These are phyloP conservation scores for Heterochromis multidens DNA, from an alignment of 2,113 vertebrate genomes.

Conservation along the genomic window DNA sequence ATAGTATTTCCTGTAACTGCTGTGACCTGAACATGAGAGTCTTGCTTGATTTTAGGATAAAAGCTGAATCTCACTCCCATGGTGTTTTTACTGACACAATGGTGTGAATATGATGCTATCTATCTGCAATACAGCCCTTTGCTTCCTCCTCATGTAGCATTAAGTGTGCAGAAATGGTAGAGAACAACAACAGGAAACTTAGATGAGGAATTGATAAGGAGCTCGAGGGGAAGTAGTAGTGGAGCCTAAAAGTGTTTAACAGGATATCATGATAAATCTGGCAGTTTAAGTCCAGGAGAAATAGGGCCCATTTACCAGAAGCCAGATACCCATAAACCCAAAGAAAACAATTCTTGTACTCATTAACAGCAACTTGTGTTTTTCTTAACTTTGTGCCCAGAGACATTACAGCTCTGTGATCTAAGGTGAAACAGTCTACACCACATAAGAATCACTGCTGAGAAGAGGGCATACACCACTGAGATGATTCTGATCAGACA, in stretches of 20 bases:
- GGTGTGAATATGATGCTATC: not conserved
- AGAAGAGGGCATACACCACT: not conserved
- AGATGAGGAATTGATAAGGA: not conserved
- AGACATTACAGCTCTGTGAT: not conserved
- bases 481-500: not conserved
- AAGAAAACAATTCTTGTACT: not conserved
- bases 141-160: not conserved
- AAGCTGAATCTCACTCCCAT: not conserved
- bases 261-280: not conserved
- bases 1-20: not conserved
- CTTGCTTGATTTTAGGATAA: not conserved
- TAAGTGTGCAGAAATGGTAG: not conserved
- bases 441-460: not conserved
- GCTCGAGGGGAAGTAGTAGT: not conserved
- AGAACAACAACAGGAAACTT: not conserved
- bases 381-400: not conserved
- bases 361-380: not conserved
- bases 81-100: not conserved
- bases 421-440: not conserved
- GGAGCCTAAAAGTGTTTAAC: not conserved
- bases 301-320: not conserved
- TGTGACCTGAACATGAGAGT: not conserved
- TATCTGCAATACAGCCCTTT: not conserved
- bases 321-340: not conserved
- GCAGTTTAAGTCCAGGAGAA: not conserved